phyloP scores from a whole-genome alignment of 2,888 invertebrate genomes.

The Oxytorus armatus region DNA sequence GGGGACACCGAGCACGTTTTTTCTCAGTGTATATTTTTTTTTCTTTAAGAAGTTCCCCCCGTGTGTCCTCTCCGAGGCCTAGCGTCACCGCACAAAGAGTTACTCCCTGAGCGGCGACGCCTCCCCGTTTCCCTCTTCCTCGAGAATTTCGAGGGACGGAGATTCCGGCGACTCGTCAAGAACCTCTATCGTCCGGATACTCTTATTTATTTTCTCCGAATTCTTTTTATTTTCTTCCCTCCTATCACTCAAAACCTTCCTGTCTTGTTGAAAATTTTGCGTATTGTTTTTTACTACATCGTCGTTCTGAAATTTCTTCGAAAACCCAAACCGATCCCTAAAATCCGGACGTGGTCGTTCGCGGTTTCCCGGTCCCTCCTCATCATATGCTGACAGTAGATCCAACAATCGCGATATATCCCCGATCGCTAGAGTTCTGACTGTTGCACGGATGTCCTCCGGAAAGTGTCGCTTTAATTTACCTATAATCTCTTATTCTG shows the following conservation, averaged over 20 bases:
- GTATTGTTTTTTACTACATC: too few relatives aligned
- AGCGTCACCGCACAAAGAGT: slow-evolving; percentile 45
- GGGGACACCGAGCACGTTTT: not conserved
- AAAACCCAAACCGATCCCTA: too few relatives aligned
- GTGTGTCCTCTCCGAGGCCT: slow-evolving; percentile 11
- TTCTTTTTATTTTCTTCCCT: too few relatives aligned
- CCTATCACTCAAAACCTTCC: too few relatives aligned
- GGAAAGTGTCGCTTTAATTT: slow-evolving; percentile 18
- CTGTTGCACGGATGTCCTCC: not conserved
- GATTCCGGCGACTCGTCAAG: not conserved
- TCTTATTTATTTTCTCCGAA: too few relatives aligned
- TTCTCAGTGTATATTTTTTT: rapidly evolving
- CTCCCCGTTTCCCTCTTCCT: slow-evolving; percentile 21
- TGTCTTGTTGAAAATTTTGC: too few relatives aligned
- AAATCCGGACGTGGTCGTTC: too few relatives aligned
- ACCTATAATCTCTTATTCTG: not conserved
- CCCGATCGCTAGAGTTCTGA: not conserved
- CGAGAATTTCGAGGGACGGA: not conserved
- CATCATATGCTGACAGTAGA: not conserved
- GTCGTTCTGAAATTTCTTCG: too few relatives aligned
- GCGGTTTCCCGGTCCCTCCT: too few relatives aligned
- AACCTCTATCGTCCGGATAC: not conserved
- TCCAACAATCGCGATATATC: not conserved
- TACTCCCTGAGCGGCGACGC: slow-evolving; percentile 7
- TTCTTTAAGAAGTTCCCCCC: not conserved